phyloP scores from a whole-genome alignment of 2,113 vertebrate species.

The Paralichthys olivaceus region DNA sequence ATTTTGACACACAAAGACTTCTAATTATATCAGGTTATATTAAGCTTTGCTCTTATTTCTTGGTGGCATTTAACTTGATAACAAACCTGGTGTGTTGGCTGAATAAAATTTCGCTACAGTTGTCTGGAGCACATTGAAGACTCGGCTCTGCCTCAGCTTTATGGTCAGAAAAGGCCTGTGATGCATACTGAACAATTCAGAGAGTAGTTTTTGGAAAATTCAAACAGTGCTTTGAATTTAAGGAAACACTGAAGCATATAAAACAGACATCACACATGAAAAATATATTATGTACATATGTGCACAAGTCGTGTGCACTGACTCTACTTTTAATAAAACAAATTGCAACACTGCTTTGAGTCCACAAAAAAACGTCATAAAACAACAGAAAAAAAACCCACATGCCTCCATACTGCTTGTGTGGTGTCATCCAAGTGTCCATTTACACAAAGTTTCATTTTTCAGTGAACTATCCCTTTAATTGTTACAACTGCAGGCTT shows the following conservation, averaged over 20 bases:
- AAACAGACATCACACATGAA: too few relatives aligned
- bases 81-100: slow-evolving; percentile 28
- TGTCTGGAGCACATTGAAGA: slow-evolving; percentile 38
- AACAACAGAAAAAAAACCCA: too few relatives aligned
- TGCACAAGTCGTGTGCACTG: too few relatives aligned
- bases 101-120: slow-evolving; percentile 34
- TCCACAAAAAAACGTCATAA: too few relatives aligned
- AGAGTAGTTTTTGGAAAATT: slow-evolving; percentile 20
- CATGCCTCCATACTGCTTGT: too few relatives aligned
- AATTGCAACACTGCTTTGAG: too few relatives aligned
- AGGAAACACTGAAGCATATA: too few relatives aligned
- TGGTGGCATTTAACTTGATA: slow-evolving; percentile 31
- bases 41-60: slow-evolving; percentile 15
- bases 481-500: slow-evolving; percentile 19
- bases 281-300: too few relatives aligned
- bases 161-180: slow-evolving; percentile 33
- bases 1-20: slow-evolving; percentile 17
- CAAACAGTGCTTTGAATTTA: background rate
- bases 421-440: too few relatives aligned
- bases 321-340: too few relatives aligned
- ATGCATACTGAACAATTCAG: slow-evolving; percentile 42
- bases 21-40: slow-evolving; percentile 11
- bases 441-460: too few relatives aligned
- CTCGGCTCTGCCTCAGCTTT: slow-evolving; percentile 30
- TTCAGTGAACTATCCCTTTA: background rate